phyloP scores from a whole-genome alignment of 2,113 vertebrate species.

The Colaptes auratus region DNA sequence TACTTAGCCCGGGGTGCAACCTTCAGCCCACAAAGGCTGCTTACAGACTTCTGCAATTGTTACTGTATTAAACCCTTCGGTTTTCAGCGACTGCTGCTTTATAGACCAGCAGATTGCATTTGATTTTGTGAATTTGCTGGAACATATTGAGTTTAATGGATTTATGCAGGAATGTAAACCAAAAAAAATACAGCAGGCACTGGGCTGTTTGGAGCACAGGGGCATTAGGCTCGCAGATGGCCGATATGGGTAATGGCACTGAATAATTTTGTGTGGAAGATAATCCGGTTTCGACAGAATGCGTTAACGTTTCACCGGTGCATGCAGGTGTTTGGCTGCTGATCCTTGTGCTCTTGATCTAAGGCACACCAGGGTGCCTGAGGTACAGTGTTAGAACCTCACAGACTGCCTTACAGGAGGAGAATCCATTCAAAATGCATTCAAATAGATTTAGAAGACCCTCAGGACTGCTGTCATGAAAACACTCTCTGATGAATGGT shows the following conservation, averaged over 20 bases:
- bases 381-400: constrained; percentile 18
- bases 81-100: constrained; percentile 78
- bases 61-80: constrained; percentile 75
- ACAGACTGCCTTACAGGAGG: background rate
- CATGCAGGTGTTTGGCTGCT: constrained; percentile 68
- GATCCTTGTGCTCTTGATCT: background rate
- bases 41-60: constrained; percentile 66
- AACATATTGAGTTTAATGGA: constrained; percentile 79
- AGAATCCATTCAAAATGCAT: background rate
- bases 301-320: constrained; percentile 74
- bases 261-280: constrained; percentile 77
- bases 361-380: background rate
- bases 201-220: constrained; percentile 67
- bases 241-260: constrained; percentile 66
- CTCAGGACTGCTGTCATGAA: background rate
- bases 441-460: constrained; percentile 13
- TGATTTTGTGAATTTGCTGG: constrained; percentile 77
- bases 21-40: constrained; percentile 56
- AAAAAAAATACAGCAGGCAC: constrained; percentile 78
- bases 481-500: constrained; percentile 10
- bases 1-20: constrained; percentile 41
- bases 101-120: constrained; percentile 81
- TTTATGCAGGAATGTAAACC: constrained; percentile 81
- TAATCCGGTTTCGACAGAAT: constrained; percentile 78
- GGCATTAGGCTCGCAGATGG: constrained; percentile 79